Base-by-base conservation (phyloP, 2,113 vertebrate species). In the Bos javanicus region DNA sequence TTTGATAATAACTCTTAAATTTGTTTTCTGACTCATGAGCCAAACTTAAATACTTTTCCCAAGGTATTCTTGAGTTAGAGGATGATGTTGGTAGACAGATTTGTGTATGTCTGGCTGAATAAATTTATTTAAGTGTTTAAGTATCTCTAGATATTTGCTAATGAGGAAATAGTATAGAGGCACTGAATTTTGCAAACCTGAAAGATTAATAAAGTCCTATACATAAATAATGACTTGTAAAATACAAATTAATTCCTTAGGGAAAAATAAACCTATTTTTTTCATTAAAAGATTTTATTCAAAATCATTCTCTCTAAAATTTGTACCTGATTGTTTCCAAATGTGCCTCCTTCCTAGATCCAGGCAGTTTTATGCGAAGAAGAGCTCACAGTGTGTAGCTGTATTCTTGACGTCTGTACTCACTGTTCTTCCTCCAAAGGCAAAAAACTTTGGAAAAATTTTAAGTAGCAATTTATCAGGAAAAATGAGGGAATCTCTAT, bases 221-320 rank as follows among this genome's bases (percentile, higher is more conserved):
- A 54, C 50, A 25, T 88, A 84, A 97, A 14, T 89, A 91, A 74
- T 93, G 46, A n/a, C n/a, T n/a, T 25, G 43, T 83, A 84, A 56
- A 78, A 50, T 85, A 84, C 13, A 87, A 64, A 95, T 90, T 82
- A 48, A 59, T 80, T 95, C 43, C 54, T 86, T 56, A 56, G 26
- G 80, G 33, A 91, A 85, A 92, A 89, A 67, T 87, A 93, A 91
- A 87, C 17, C 33, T 36, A 71, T 52, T 87, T 93, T 76, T 97
- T 92, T 90, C 16, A 30, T 67, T 85, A 16, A 95, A 94, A 88
- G 6, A 85, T 52, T 91, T 95, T 74, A 76, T 83, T 96, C 23
- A 85, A 78, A 90, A 33, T 87, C 33, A 67, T 81, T 93, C 21
- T 95, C 12, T 94, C 52, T 83, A 48, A 80, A 2, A 43, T 86